Base-by-base conservation (phyloP, 2,113 vertebrate species). In the western clawed frog (Xenopus tropicalis) region DNA sequence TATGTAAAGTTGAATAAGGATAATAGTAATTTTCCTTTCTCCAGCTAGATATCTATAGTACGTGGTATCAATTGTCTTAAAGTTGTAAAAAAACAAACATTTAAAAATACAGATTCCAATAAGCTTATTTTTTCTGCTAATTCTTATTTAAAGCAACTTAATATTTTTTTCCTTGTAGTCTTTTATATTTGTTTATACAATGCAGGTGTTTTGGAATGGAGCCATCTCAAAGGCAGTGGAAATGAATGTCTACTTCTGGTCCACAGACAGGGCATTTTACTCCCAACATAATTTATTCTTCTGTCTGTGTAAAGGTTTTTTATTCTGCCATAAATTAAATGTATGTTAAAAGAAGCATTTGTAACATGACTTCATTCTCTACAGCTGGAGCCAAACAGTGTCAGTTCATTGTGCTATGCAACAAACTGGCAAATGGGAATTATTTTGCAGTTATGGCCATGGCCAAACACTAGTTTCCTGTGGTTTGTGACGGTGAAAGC, bases 391-490 rank as follows among this genome's bases (percentile, higher is more conserved):
- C 14, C 11, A 59, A 24, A 22, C 22, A 23, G 20, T 23, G 19
- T 37, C 6, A 54, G 10, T 10, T 17, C 1, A 54, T 9, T 10
- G 9, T n/a, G 14, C 7, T 7, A n/a, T 54, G 17, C 14, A 17
- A 54, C 16, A 54, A n/a, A 54, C 16, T 64, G 77, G 29, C 29
- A 3, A 37, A 37, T 6, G 29, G 29, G 2, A 37, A 37, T 37
- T 6, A 37, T 63, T 80, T 70, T 14, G 79, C 56, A 54, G 84
- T 74, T 80, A 76, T 3, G 19, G 54, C 77, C 70, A 78, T 80
- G 82, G 80, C 82, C 74, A 70, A 61, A 67, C 78, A 73, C 80
- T 82, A 77, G 51, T 67, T 52, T 46, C 6, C 6, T 37, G 2
- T 37, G 29, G 10, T 37, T 37, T 37, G 29, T 37, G 29, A 37